phyloP scores from a whole-genome alignment of 2,113 vertebrate species.

The Embiotoca jacksoni region DNA sequence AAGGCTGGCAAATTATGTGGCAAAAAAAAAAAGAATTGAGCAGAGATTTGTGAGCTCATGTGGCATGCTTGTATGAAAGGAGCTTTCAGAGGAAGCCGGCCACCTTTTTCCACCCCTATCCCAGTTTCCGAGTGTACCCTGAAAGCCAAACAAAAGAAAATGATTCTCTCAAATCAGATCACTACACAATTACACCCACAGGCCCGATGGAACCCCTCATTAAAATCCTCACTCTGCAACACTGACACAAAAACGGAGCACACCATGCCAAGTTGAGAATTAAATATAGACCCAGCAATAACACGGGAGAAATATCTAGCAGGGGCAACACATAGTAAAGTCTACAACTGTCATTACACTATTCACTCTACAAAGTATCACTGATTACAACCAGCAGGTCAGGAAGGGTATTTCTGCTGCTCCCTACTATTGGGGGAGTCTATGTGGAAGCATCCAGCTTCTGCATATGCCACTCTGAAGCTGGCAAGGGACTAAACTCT shows the following conservation, averaged over 20 bases:
- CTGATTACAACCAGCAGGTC: not conserved
- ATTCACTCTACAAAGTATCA: not conserved
- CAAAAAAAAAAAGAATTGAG: constrained; percentile 19
- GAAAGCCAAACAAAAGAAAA: constrained; percentile 45
- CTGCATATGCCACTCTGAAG: constrained; percentile 33
- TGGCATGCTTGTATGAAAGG: constrained; percentile 18
- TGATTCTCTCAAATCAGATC: constrained; percentile 62
- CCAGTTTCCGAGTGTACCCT: constrained; percentile 26
- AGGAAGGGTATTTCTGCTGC: not conserved
- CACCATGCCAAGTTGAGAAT: constrained; percentile 8
- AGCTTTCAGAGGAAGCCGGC: constrained; percentile 22
- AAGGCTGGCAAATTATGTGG: not conserved
- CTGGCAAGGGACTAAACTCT: constrained; percentile 55
- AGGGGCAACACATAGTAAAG: constrained; percentile 2
- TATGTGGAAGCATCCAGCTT: constrained; percentile 16
- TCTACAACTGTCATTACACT: not conserved
- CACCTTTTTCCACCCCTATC: not conserved
- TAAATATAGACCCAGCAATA: constrained; percentile 54
- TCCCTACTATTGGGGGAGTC: not conserved
- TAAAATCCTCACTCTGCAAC: constrained; percentile 61
- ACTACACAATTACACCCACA: constrained; percentile 60
- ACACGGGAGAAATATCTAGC: constrained; percentile 10
- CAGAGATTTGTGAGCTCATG: constrained; percentile 5
- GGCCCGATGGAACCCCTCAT: constrained; percentile 58
- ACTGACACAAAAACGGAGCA: constrained; percentile 26